Percentiles rank a stretch among this genome's conserved stretches.
These are phyloP conservation scores for Anisognathus igniventris DNA, from an alignment of 2,797 vertebrate genomes.

Conservation along the genomic window DNA sequence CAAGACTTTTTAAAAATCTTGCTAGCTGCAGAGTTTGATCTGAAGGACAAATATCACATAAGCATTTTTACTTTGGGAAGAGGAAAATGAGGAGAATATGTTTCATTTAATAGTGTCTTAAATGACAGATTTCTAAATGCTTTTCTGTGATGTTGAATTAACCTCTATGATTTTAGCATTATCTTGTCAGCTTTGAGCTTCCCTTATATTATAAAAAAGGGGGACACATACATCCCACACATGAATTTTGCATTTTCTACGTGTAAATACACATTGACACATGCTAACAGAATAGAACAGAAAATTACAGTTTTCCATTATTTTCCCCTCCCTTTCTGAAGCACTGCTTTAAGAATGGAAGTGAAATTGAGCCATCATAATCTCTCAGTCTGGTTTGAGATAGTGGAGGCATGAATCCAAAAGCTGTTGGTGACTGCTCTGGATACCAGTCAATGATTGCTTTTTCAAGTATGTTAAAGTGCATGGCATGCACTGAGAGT, in stretches of 20 bases:
- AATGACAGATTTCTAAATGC: not conserved
- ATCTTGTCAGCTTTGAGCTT: not conserved
- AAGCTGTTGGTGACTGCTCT: not conserved
- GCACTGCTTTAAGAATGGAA: not conserved
- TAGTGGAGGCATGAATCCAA: not conserved
- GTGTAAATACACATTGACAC: not conserved
- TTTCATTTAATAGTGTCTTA: not conserved
- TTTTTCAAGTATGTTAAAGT: not conserved
- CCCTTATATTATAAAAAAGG: not conserved
- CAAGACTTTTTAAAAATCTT: not conserved
- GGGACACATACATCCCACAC: rapidly evolving
- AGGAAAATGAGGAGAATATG: not conserved
- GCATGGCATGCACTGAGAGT: not conserved
- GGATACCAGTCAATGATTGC: not conserved
- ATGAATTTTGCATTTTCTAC: rapidly evolving
- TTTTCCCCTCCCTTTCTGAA: not conserved
- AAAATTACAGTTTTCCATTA: not conserved
- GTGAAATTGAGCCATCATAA: not conserved
- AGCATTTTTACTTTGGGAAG: not conserved
- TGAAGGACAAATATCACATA: not conserved
- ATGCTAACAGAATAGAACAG: not conserved
- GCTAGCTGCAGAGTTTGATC: not conserved
- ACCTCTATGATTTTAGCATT: not conserved
- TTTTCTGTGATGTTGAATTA: not conserved
- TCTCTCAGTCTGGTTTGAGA: not conserved